A percentile compares a stretch with the other conserved stretches of the same genome.
These are phyloP conservation scores for Drosophila ezoana DNA, from an alignment of 2,888 invertebrate genomes.

Conservation along the genomic window DNA sequence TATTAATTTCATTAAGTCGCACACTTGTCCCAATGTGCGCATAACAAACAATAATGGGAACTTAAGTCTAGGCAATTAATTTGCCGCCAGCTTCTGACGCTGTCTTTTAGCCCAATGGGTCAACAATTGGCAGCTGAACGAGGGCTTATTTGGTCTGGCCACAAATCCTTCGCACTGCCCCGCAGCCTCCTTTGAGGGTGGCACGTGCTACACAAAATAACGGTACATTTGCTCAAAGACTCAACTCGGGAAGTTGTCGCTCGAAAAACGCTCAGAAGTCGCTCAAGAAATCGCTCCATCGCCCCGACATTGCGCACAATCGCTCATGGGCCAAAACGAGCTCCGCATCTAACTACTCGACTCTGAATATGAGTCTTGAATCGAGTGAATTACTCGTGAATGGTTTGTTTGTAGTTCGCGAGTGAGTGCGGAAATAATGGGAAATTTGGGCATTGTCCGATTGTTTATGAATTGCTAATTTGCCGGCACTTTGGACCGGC, in stretches of 20 bases:
- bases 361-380: conserved; percentile 10
- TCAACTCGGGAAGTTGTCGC: conserved; percentile 5
- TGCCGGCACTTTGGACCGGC: conserved; percentile 26
- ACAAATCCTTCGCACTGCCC: neutral
- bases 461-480: conserved; percentile 51
- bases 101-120: conserved; percentile 8
- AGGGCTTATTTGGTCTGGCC: too few relatives aligned
- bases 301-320: conserved; percentile 39
- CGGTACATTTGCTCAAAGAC: conserved; percentile 43
- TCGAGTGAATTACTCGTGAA: conserved; percentile 13
- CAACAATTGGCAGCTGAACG: neutral
- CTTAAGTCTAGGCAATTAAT: conserved; percentile 12
- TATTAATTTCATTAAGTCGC: neutral
- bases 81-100: conserved; percentile 9
- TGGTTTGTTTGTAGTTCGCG: too few relatives aligned
- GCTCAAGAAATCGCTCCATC: neutral
- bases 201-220: conserved; percentile 40
- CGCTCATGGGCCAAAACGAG: conserved; percentile 13
- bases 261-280: neutral
- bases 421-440: conserved; percentile 33
- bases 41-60: conserved; percentile 27
- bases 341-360: neutral
- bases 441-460: conserved; percentile 16
- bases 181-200: neutral
- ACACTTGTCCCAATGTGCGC: conserved; percentile 26